phyloP scores from a whole-genome alignment of 2,113 vertebrate species.

The Rhizomys pruinosus region DNA sequence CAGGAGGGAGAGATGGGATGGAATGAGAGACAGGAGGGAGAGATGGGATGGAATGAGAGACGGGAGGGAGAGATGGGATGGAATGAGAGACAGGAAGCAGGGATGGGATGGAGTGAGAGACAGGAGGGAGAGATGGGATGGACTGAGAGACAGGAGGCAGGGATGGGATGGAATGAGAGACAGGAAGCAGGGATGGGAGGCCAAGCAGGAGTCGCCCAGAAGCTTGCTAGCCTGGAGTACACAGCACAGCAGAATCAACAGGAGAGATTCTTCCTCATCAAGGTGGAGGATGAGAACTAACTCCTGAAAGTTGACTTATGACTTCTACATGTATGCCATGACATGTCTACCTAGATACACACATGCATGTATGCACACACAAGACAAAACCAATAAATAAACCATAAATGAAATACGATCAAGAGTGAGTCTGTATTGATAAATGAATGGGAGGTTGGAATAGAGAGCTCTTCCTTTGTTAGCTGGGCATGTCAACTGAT shows the following conservation, averaged over 20 bases:
- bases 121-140: background rate
- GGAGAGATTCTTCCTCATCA: background rate
- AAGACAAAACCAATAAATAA: background rate
- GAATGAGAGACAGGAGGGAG: too few relatives aligned
- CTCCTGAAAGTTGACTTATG: background rate
- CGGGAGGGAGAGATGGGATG: background rate
- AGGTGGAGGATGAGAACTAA: background rate
- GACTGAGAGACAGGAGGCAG: background rate
- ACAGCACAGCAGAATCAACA: background rate
- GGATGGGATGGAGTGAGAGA: background rate
- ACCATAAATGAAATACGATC: constrained; percentile 16
- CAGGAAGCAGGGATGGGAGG: too few relatives aligned
- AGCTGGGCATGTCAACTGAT: background rate
- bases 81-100: too few relatives aligned
- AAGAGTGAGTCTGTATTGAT: background rate
- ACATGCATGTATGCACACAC: too few relatives aligned
- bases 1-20: background rate
- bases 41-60: background rate
- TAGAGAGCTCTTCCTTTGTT: constrained; percentile 8
- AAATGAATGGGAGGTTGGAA: background rate
- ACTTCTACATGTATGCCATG: background rate
- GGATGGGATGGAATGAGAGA: too few relatives aligned
- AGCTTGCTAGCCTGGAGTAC: background rate
- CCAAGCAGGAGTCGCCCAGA: background rate
- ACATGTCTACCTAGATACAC: too few relatives aligned